phyloP scores from a whole-genome alignment of 2,797 vertebrate genomes.

The Menidia menidia region DNA sequence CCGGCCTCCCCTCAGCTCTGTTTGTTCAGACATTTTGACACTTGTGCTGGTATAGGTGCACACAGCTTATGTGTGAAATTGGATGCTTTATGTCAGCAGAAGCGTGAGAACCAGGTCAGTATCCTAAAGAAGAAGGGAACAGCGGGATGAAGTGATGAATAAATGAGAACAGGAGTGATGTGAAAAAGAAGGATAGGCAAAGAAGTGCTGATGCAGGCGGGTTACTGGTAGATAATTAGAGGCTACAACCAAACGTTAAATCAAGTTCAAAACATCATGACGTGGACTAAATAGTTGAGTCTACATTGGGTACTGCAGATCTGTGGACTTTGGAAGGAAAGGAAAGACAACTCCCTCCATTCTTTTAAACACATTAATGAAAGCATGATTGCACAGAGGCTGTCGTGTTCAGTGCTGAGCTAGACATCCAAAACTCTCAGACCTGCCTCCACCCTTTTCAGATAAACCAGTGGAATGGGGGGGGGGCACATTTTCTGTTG shows the following conservation, averaged over 20 bases:
- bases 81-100: constrained; percentile 33
- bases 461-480: constrained; percentile 14
- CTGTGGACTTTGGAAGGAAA: background rate
- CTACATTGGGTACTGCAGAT: background rate
- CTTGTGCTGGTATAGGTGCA: background rate
- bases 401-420: background rate
- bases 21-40: constrained; percentile 10
- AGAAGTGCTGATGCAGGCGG: constrained; percentile 64
- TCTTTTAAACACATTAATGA: background rate
- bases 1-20: constrained; percentile 4
- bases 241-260: constrained; percentile 38
- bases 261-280: too few species aligned
- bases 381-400: too few species aligned
- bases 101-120: constrained; percentile 68
- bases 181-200: constrained; percentile 41
- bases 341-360: background rate
- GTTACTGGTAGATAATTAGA: constrained; percentile 62
- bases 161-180: constrained; percentile 49
- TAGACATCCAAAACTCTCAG: constrained; percentile 13
- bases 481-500: constrained; percentile 13
- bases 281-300: too few species aligned
- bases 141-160: constrained; percentile 40
- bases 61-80: background rate
- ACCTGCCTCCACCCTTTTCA: constrained; percentile 6
- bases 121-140: constrained; percentile 41